Evolutionary conservation across 2,113 vertebrate genomes (phyloP), one percentile per base, ranked within the genome.

Genomic region (Melanerpes formicivorus): DNA sequence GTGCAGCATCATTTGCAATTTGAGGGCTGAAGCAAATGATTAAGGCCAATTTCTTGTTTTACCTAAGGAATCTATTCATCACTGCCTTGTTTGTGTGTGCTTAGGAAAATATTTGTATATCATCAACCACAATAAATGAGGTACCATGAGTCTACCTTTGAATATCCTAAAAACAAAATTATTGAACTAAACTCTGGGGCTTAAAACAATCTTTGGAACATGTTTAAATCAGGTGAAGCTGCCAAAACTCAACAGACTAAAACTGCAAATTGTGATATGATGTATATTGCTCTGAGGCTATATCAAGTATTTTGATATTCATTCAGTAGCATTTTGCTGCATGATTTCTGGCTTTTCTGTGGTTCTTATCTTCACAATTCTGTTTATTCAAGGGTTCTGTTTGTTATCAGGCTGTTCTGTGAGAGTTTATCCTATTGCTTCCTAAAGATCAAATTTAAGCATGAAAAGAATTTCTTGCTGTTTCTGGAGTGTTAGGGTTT

Each of bases 371-470:
- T 88, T 92, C 71, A 94, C 89, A 95, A 93, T 82, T 95, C 34
- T 67, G 92, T 90, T 96, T 96, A 92, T 95, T 95, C 67, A 63
- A 88, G 86, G 32, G 40, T 66, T 94, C 59, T 94, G 67, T 92
- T 90, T 92, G 80, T 89, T 95, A 94, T 95, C 88, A 88, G 77
- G n/a, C 90, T 80, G 67, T 89, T 93, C 74, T 84, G 67, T 87
- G 67, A 79, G 44, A 84, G 60, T 88, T 93, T 94, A 90, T 93
- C 86, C 80, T 79, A 37, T 73, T 93, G 71, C 86, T 95, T 84
- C 80, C 75, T 90, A 56, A 95, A 96, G 92, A 92, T 92, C n/a
- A 56, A 92, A 93, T 94, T 93, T 90, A 95, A 88, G 46, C 78
- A 82, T 84, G 90, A 81, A 84, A 87, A 89, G 55, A 73, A 84